Percentiles rank a stretch among this genome's conserved stretches.
phyloP scores from a whole-genome alignment of 2,797 vertebrate species.

The Gephyroberyx darwinii region DNA sequence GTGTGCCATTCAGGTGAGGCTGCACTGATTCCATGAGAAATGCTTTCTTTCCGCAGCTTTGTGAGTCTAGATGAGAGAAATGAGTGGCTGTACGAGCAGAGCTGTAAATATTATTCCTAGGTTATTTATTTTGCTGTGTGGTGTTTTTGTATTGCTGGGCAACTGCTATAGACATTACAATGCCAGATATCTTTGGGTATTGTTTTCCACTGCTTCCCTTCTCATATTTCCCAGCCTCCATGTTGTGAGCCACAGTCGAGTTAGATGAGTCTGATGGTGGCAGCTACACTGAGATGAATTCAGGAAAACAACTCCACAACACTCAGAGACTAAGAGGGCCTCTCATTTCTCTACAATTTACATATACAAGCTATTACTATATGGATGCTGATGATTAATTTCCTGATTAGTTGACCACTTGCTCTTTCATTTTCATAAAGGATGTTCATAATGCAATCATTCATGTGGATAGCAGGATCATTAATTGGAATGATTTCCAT shows the following conservation, averaged over 20 bases:
- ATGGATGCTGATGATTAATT: too few species aligned
- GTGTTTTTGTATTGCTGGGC: neutral
- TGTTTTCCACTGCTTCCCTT: slow-evolving; percentile 4
- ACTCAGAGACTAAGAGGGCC: neutral
- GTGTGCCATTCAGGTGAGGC: slow-evolving; percentile 4
- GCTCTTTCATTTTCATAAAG: slow-evolving; percentile 33
- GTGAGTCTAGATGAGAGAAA: neutral
- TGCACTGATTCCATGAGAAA: neutral
- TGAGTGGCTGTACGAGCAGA: neutral
- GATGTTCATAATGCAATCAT: neutral
- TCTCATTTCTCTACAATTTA: neutral
- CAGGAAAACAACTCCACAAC: neutral
- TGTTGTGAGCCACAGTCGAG: neutral
- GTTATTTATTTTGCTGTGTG: neutral
- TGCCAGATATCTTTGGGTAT: neutral
- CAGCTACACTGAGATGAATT: neutral
- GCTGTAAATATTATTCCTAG: slow-evolving; percentile 1
- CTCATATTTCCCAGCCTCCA: neutral
- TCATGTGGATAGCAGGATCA: neutral
- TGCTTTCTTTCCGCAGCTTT: neutral
- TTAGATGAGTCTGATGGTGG: too few species aligned
- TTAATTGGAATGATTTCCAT: neutral
- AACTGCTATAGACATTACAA: neutral
- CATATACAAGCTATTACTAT: neutral
- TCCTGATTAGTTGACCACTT: neutral